phyloP scores from a whole-genome alignment of 2,888 invertebrate genomes.

The Drosophila anomalata region DNA sequence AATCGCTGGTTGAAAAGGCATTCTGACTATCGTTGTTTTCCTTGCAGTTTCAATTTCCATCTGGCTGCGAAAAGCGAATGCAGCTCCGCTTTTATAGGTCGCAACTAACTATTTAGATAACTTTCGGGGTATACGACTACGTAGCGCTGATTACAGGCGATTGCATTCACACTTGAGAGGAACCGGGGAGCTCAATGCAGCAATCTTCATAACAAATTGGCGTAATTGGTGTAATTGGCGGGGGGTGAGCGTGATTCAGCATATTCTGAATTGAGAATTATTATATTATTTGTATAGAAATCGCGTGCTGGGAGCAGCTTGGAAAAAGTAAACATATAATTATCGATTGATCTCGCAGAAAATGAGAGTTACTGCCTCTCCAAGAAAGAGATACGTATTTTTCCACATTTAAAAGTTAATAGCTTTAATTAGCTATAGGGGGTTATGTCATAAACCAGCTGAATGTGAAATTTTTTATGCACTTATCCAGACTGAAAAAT shows the following conservation, averaged over 20 bases:
- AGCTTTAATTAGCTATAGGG: background rate
- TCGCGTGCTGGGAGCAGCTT: background rate
- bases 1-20: constrained; percentile 42
- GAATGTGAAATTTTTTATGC: background rate
- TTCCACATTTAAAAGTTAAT: background rate
- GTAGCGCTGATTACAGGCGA: constrained; percentile 25
- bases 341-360: background rate
- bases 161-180: constrained; percentile 6
- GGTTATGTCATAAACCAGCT: background rate
- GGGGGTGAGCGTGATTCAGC: constrained; percentile 10
- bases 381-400: background rate
- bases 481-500: background rate
- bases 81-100: constrained; percentile 31
- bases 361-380: background rate
- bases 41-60: constrained; percentile 6
- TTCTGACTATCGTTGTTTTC: constrained; percentile 16
- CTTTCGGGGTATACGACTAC: constrained; percentile 5
- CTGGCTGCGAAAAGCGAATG: constrained; percentile 6
- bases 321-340: background rate
- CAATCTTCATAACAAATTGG: constrained; percentile 38
- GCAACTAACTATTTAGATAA: constrained; percentile 16
- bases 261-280: constrained; percentile 5
- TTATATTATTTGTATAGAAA: background rate
- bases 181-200: constrained; percentile 1
- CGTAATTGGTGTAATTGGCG: too few relatives aligned